Evolutionary conservation across 1,140 invertebrate species (phyloP).

Genomic region (Pseudomyrmex concolor): DNA sequence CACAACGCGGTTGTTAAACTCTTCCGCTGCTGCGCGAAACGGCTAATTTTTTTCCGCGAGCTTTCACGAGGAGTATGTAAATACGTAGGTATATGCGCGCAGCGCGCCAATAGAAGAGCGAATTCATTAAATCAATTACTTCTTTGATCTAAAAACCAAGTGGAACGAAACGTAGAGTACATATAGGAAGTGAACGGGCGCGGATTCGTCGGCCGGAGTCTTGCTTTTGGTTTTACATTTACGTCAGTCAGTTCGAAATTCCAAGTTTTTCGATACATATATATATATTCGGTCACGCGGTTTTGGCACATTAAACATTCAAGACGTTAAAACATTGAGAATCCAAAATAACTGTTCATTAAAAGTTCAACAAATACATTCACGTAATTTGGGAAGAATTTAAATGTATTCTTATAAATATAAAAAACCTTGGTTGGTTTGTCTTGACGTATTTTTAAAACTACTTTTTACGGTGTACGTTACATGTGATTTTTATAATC

Average conservation of each 20-base stretch:
- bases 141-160: slow-evolving; percentile 45
- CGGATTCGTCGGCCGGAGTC: not conserved
- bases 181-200: not conserved
- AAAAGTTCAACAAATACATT: not conserved
- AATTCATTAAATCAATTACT: slow-evolving; percentile 55
- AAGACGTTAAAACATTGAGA: not conserved
- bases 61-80: slow-evolving; percentile 39
- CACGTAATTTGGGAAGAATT: too few relatives aligned
- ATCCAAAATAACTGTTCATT: not conserved
- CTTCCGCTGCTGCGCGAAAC: not conserved
- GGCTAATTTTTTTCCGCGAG: slow-evolving; percentile 28
- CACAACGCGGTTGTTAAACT: slow-evolving; percentile 19
- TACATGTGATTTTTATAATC: too few relatives aligned
- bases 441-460: too few relatives aligned
- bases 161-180: slow-evolving; percentile 10
- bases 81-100: not conserved
- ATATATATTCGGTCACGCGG: too few relatives aligned
- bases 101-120: not conserved
- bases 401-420: too few relatives aligned
- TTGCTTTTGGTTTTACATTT: not conserved
- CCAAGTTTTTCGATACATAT: too few relatives aligned
- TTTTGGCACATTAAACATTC: too few relatives aligned
- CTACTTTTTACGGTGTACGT: too few relatives aligned
- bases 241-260: too few relatives aligned
- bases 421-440: too few relatives aligned